phyloP scores from a whole-genome alignment of 1,140 invertebrate genomes.

The Theocolax elegans region DNA sequence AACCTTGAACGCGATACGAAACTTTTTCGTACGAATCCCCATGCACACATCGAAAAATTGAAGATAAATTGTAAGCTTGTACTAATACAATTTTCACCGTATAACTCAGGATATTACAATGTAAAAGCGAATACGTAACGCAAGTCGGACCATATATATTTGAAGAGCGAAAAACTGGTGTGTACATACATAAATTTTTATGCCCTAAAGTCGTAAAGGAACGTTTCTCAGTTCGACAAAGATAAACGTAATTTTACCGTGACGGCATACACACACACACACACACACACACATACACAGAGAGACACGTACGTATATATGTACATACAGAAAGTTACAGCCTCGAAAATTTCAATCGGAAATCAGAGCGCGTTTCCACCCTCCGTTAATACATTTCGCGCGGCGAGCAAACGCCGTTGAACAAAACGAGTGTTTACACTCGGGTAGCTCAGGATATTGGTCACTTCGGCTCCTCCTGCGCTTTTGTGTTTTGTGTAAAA shows the following conservation, averaged over 20 bases:
- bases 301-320: too few relatives aligned
- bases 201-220: too few relatives aligned
- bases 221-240: neutral
- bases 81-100: too few relatives aligned
- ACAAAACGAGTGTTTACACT: constrained; percentile 58
- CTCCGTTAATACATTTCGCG: constrained; percentile 49
- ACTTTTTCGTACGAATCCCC: too few relatives aligned
- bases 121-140: too few relatives aligned
- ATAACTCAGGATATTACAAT: too few relatives aligned
- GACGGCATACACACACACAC: neutral
- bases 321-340: neutral
- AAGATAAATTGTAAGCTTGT: too few relatives aligned
- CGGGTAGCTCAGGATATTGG: constrained; percentile 55
- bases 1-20: too few relatives aligned
- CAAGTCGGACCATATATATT: too few relatives aligned
- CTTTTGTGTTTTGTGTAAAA: constrained; percentile 55
- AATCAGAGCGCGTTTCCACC: constrained; percentile 44
- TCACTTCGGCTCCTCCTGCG: constrained; percentile 50
- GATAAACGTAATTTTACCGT: constrained; percentile 9
- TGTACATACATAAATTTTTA: too few relatives aligned
- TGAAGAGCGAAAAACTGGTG: too few relatives aligned
- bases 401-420: constrained; percentile 48
- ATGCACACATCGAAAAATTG: too few relatives aligned
- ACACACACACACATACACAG: neutral
- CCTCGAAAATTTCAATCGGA: constrained; percentile 38